Conservation (phyloP, 2,888 invertebrate genomes). For the Drosophila pseudotakahashii region DNA sequence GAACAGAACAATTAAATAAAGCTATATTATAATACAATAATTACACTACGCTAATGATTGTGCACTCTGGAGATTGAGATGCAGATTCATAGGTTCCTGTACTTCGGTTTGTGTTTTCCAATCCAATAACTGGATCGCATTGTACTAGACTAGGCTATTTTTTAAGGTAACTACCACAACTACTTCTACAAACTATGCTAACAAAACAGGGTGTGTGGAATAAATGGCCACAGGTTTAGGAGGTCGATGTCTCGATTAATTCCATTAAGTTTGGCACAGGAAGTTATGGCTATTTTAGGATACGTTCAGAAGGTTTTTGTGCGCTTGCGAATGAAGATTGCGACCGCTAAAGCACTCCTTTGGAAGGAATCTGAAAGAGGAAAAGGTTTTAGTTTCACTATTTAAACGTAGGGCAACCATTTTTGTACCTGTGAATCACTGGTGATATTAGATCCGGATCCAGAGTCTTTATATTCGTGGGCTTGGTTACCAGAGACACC, state of each 20-base stretch:
- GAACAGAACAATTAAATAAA: constrained; percentile 44
- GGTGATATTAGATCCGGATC: constrained; percentile 87
- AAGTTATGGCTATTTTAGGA: constrained; percentile 5
- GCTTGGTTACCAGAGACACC: constrained; percentile 87
- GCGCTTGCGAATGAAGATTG: constrained; percentile 47
- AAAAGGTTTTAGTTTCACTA: background rate
- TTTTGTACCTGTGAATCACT: constrained; percentile 85
- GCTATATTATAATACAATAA: constrained; percentile 47
- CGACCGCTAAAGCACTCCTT: constrained; percentile 78
- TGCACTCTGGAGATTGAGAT: constrained; percentile 19
- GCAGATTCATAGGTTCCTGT: constrained; percentile 75
- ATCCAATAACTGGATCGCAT: constrained; percentile 29
- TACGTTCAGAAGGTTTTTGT: constrained; percentile 51
- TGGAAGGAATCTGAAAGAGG: constrained; percentile 75
- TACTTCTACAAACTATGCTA: constrained; percentile 34
- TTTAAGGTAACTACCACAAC: constrained; percentile 18
- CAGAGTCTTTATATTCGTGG: constrained; percentile 85
- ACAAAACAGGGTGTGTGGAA: constrained; percentile 26
- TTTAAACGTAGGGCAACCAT: background rate
- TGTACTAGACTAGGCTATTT: constrained; percentile 54
- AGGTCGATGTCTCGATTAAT: background rate
- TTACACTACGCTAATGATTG: constrained; percentile 34
- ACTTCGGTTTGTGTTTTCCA: constrained; percentile 52
- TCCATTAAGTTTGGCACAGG: constrained; percentile 23
- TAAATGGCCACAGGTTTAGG: constrained; percentile 8